These are phyloP conservation scores for Leptinotarsa tumamoca DNA, from an alignment of 2,888 invertebrate genomes.

Conservation along the genomic window DNA sequence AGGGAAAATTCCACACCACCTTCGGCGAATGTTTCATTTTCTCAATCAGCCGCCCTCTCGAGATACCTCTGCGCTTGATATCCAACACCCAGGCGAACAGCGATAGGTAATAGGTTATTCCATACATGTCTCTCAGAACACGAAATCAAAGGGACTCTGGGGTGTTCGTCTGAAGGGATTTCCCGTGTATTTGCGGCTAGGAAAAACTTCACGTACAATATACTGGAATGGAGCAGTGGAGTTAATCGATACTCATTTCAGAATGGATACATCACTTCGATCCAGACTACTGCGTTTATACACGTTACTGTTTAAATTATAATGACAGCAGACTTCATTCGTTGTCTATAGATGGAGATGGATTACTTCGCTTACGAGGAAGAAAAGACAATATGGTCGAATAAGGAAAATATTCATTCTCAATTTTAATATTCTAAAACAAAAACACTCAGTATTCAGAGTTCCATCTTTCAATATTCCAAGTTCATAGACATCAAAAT, in stretches of 20 bases:
- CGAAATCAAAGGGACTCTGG: constrained; percentile 25
- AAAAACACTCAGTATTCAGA: too few relatives aligned
- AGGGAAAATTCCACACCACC: constrained; percentile 14
- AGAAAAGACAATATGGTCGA: too few relatives aligned
- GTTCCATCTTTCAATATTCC: too few relatives aligned
- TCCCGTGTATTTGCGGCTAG: constrained; percentile 10
- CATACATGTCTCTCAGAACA: constrained; percentile 27
- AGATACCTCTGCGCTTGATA: constrained; percentile 10
- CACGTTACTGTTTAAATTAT: too few relatives aligned
- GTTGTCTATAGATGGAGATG: too few relatives aligned
- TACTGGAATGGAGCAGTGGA: neutral
- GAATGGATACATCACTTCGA: neutral
- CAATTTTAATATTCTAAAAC: too few relatives aligned
- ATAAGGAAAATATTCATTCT: too few relatives aligned
- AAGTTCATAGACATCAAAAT: too few relatives aligned
- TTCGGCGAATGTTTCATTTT: constrained; percentile 21
- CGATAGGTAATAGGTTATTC: constrained; percentile 24
- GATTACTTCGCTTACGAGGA: too few relatives aligned
- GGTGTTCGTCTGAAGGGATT: constrained; percentile 11
- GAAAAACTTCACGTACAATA: neutral
- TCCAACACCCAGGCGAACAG: constrained; percentile 18
- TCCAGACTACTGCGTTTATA: neutral
- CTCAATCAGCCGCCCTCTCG: constrained; percentile 14
- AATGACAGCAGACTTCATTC: too few relatives aligned
- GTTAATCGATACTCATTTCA: neutral